phyloP scores from a whole-genome alignment of 92 coral and sea anemone species.

The Porites cylindrica region DNA sequence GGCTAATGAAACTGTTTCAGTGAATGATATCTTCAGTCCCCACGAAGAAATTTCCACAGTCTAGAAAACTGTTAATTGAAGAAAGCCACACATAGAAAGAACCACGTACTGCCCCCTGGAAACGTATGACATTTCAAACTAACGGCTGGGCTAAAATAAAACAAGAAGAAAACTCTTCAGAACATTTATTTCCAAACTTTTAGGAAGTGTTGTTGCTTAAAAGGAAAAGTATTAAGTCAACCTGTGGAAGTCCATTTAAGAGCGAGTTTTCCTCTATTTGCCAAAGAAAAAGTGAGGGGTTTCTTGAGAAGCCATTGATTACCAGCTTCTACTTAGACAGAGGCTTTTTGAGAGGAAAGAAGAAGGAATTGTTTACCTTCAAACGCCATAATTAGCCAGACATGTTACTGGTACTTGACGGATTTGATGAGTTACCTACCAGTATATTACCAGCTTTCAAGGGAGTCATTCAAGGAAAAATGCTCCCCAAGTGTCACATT shows the following conservation, averaged over 20 bases:
- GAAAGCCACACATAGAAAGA: slow-evolving; percentile 51
- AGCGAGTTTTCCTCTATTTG: too few relatives aligned
- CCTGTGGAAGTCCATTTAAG: background rate
- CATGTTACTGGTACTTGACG: slow-evolving; percentile 44
- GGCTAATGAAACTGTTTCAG: slow-evolving; percentile 5
- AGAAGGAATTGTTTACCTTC: background rate
- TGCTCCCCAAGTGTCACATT: slow-evolving; percentile 28
- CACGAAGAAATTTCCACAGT: slow-evolving; percentile 17
- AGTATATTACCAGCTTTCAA: background rate
- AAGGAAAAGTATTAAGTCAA: slow-evolving; percentile 37
- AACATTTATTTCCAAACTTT: slow-evolving; percentile 10
- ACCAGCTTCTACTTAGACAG: slow-evolving; percentile 23
- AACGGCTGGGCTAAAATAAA: slow-evolving; percentile 37
- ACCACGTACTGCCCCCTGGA: slow-evolving; percentile 22
- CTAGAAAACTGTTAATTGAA: slow-evolving; percentile 51
- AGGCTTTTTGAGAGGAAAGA: slow-evolving; percentile 15
- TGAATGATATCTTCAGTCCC: slow-evolving; percentile 40
- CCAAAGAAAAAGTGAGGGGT: too few relatives aligned
- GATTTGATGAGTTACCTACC: slow-evolving; percentile 40
- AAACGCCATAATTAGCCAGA: slow-evolving; percentile 16
- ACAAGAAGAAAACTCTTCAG: background rate
- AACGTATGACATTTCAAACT: slow-evolving; percentile 13
- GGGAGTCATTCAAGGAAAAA: slow-evolving; percentile 3
- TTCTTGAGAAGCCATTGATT: slow-evolving; percentile 24
- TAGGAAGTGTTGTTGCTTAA: slow-evolving; percentile 18